Percentiles rank a stretch among this genome's conserved stretches.
phyloP scores from a whole-genome alignment of 2,888 invertebrate species.

The Stictocephala bisonia region DNA sequence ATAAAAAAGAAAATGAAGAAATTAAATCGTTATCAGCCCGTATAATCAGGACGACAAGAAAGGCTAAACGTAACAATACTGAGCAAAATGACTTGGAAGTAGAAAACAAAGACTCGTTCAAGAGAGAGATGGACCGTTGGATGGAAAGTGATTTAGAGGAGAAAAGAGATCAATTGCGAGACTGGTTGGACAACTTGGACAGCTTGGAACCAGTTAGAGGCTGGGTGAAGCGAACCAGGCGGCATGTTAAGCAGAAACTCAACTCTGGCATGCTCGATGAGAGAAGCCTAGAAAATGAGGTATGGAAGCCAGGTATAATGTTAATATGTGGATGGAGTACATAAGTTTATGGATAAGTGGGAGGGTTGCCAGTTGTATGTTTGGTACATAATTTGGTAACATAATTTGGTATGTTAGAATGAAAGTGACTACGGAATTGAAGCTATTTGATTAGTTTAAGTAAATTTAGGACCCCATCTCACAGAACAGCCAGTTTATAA shows the following conservation, averaged over 20 bases:
- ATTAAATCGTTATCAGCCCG: background rate
- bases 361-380: too few relatives aligned
- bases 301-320: too few relatives aligned
- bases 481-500: too few relatives aligned
- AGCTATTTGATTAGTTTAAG: too few relatives aligned
- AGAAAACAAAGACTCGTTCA: background rate
- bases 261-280: conserved; percentile 7
- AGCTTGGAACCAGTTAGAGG: background rate
- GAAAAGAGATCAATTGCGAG: background rate
- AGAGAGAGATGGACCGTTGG: conserved; percentile 17
- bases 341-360: too few relatives aligned
- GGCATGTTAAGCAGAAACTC: background rate
- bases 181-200: background rate
- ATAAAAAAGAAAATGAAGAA: background rate
- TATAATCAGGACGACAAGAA: background rate
- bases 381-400: too few relatives aligned
- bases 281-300: too few relatives aligned
- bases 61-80: background rate
- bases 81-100: conserved; percentile 1
- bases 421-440: too few relatives aligned
- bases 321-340: too few relatives aligned
- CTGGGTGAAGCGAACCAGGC: background rate
- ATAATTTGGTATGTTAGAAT: too few relatives aligned
- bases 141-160: conserved; percentile 4
- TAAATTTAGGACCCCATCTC: too few relatives aligned